Evolutionary conservation across 2,113 vertebrate genomes (phyloP).

Genomic region (Salminus brasiliensis): DNA sequence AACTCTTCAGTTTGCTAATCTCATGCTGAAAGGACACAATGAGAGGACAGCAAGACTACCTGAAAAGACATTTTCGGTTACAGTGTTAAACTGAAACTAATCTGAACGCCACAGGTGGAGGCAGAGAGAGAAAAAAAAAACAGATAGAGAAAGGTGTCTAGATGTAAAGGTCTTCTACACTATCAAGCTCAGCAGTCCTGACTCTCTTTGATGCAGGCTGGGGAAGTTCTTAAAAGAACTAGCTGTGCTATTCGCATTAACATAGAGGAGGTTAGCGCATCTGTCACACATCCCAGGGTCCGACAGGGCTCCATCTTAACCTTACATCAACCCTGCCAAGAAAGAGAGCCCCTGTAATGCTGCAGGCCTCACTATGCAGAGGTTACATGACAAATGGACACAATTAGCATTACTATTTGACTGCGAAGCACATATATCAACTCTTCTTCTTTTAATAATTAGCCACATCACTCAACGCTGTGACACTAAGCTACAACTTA

Average conservation of each 20-base stretch:
- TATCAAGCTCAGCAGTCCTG: background rate
- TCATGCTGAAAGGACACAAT: too few species aligned
- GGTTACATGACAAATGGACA: constrained; percentile 51
- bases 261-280: background rate
- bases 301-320: constrained; percentile 28
- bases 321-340: background rate
- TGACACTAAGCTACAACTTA: constrained; percentile 45
- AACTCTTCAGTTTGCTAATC: too few species aligned
- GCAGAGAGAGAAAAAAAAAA: too few species aligned
- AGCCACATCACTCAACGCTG: constrained; percentile 51
- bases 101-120: too few species aligned
- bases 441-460: constrained; percentile 53
- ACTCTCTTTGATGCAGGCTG: constrained; percentile 4
- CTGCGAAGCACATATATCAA: constrained; percentile 55
- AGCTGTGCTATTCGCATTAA: constrained; percentile 9
- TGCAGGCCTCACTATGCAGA: background rate
- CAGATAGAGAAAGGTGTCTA: too few species aligned
- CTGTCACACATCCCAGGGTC: background rate
- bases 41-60: too few species aligned
- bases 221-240: background rate
- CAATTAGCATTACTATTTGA: constrained; percentile 54
- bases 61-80: too few species aligned
- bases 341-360: constrained; percentile 6
- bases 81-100: too few species aligned
- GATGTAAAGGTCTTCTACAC: background rate